These are phyloP conservation scores for Protobothrops flavoviridis DNA, from an alignment of 2,113 vertebrate genomes.

Conservation along the genomic window DNA sequence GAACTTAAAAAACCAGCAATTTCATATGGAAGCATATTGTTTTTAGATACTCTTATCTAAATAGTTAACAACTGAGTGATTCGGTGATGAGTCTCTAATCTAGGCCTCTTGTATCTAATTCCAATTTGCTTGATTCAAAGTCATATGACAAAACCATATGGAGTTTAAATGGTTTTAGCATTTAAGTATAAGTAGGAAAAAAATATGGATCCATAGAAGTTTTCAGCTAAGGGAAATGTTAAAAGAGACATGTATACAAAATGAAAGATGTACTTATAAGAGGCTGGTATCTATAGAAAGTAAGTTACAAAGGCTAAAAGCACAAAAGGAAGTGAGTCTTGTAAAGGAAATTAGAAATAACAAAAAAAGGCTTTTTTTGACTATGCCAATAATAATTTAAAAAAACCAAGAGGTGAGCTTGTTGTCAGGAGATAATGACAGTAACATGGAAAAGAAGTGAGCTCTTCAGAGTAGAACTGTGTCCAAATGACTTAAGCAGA, in stretches of 20 bases:
- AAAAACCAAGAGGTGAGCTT: not conserved
- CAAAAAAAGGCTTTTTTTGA: not conserved
- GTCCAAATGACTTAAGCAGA: not conserved
- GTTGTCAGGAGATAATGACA: not conserved
- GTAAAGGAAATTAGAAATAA: not conserved
- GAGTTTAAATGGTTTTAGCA: not conserved
- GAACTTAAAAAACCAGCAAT: not conserved
- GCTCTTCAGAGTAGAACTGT: not conserved
- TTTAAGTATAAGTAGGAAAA: not conserved
- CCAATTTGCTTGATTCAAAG: not conserved
- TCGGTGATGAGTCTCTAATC: not conserved
- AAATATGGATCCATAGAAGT: not conserved
- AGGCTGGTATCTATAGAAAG: not conserved
- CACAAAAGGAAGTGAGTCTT: not conserved
- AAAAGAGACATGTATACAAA: not conserved
- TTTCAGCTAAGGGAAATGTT: not conserved
- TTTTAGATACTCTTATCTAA: not conserved
- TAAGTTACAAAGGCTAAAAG: not conserved
- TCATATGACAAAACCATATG: not conserved
- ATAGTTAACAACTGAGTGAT: not conserved
- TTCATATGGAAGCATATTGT: not conserved
- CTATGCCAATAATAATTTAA: not conserved
- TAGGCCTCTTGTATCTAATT: not conserved
- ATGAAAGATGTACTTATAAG: not conserved
- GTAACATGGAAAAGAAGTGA: not conserved